Evolutionary conservation across 2,113 vertebrate species (phyloP).

Genomic region (Cygnus buccinator): DNA sequence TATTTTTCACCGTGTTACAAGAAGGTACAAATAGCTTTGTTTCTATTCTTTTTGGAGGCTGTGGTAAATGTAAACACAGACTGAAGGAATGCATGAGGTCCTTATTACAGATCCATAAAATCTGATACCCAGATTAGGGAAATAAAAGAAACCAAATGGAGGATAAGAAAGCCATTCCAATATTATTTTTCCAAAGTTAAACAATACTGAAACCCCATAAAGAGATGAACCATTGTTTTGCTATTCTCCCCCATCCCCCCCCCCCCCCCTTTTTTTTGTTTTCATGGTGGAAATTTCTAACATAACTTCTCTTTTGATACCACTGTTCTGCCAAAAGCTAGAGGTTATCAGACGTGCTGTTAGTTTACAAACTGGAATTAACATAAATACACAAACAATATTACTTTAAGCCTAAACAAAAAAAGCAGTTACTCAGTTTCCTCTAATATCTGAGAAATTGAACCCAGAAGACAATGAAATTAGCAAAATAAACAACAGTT

Average conservation of each 20-base stretch:
- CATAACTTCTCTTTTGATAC: background rate
- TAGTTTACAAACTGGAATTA: background rate
- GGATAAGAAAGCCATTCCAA: background rate
- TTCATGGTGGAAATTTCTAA: background rate
- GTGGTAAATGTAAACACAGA: background rate
- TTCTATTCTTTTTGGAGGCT: background rate
- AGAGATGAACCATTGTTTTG: background rate
- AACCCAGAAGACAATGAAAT: background rate
- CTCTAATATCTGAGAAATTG: background rate
- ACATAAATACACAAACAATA: background rate
- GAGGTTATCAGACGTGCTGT: background rate
- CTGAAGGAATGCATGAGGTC: background rate
- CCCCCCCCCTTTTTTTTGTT: background rate
- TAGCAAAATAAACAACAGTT: background rate
- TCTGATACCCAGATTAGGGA: background rate
- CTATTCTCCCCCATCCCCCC: background rate
- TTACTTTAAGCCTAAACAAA: background rate
- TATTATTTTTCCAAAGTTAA: background rate
- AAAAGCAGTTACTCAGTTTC: background rate
- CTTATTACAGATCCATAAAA: constrained; percentile 12
- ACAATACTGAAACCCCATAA: background rate
- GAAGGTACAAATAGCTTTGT: background rate
- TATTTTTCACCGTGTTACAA: background rate
- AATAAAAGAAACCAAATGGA: background rate
- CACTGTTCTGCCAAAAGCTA: background rate